Percentiles rank a stretch among this genome's conserved stretches.
phyloP scores from a whole-genome alignment of 2,888 invertebrate species.

The Eupsilia transversa region DNA sequence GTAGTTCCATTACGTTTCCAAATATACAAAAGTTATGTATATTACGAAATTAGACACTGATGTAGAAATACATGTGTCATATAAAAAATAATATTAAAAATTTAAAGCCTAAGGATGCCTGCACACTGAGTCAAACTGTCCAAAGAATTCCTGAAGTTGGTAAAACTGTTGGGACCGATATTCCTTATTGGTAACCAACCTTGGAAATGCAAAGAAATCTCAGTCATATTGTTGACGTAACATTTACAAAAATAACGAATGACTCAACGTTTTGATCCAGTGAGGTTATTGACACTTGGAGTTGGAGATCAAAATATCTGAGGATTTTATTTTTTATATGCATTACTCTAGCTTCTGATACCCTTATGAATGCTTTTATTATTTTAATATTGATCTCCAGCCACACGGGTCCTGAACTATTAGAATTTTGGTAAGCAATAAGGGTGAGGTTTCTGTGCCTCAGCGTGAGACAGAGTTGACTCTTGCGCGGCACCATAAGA shows the following conservation, averaged over 20 bases:
- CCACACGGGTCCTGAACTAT: conserved; percentile 6
- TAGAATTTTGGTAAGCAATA: conserved; percentile 9
- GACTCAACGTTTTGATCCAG: conserved; percentile 18
- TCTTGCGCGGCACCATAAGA: conserved; percentile 58
- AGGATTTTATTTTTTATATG: conserved; percentile 16
- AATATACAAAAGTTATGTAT: conserved; percentile 52
- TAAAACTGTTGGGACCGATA: conserved; percentile 19
- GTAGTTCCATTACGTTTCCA: conserved; percentile 56
- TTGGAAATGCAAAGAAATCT: conserved; percentile 37
- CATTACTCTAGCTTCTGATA: conserved; percentile 33
- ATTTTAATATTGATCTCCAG: conserved; percentile 30
- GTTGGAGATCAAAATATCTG: conserved; percentile 45
- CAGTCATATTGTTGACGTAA: conserved; percentile 37
- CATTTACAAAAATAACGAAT: conserved; percentile 25
- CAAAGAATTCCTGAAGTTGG: conserved; percentile 14
- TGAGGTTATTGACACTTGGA: conserved; percentile 9
- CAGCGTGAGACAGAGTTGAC: conserved; percentile 53
- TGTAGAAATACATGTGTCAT: conserved; percentile 44
- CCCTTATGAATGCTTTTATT: conserved; percentile 30
- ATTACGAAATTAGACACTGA: conserved; percentile 50
- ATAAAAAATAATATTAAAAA: conserved; percentile 19
- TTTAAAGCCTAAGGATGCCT: conserved; percentile 49
- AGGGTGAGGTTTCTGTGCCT: conserved; percentile 32
- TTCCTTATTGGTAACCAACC: conserved; percentile 29
- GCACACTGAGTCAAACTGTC: conserved; percentile 53